These are phyloP conservation scores for Rhabdornis inornatus DNA, from an alignment of 2,113 vertebrate species.

Conservation along the genomic window DNA sequence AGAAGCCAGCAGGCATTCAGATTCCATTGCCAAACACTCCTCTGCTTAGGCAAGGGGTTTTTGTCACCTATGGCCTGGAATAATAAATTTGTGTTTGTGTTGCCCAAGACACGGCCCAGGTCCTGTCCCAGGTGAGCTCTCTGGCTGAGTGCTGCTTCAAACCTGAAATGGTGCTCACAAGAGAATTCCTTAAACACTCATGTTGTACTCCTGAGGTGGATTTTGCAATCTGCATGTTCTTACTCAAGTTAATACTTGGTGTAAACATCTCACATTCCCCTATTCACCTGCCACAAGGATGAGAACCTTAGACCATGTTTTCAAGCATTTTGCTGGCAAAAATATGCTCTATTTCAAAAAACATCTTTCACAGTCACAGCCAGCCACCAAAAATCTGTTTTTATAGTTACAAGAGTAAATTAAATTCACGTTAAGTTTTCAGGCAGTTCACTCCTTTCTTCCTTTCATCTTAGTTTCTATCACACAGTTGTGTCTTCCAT, in stretches of 20 bases:
- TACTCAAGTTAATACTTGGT: not conserved
- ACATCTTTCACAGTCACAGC: not conserved
- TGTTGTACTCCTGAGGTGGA: not conserved
- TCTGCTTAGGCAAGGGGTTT: not conserved
- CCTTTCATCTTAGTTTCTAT: not conserved
- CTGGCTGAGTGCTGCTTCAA: not conserved
- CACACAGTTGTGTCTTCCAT: not conserved
- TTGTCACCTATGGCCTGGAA: not conserved
- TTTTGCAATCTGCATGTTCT: not conserved
- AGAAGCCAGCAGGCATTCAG: not conserved
- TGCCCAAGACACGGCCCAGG: not conserved
- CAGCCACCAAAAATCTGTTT: not conserved
- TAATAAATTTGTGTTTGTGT: not conserved
- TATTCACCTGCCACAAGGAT: not conserved
- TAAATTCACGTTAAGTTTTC: not conserved
- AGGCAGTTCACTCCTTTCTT: not conserved
- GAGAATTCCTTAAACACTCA: not conserved
- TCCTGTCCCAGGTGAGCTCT: not conserved
- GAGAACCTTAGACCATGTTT: not conserved
- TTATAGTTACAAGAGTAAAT: not conserved
- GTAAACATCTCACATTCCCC: not conserved
- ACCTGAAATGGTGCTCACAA: not conserved
- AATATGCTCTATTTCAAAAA: not conserved
- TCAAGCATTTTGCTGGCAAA: not conserved
- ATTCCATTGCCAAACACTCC: not conserved